These are phyloP conservation scores for Pseudopleuronectes americanus DNA, from an alignment of 2,797 vertebrate species.

Conservation along the genomic window DNA sequence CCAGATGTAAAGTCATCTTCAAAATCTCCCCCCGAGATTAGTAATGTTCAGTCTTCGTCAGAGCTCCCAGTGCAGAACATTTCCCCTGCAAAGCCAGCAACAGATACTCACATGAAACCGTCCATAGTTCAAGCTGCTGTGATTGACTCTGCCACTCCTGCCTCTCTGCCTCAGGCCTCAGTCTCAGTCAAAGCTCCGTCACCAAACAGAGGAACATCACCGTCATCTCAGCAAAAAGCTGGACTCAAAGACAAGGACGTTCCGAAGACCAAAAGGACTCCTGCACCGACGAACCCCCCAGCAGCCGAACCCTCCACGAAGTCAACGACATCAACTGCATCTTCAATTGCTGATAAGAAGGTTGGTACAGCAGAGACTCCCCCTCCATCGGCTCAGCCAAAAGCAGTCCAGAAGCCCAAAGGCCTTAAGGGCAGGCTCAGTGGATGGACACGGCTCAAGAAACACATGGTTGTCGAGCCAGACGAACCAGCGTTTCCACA, in stretches of 20 bases:
- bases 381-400: conserved; percentile 47
- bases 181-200: conserved; percentile 69
- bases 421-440: conserved; percentile 79
- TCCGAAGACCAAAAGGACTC: conserved; percentile 56
- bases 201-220: conserved; percentile 77
- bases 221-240: conserved; percentile 77
- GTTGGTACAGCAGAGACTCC: conserved; percentile 7
- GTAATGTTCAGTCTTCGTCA: conserved; percentile 48
- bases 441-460: conserved; percentile 91
- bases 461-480: conserved; percentile 89
- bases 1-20: conserved; percentile 6
- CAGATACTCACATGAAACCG: conserved; percentile 73
- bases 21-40: conserved; percentile 31
- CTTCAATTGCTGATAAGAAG: conserved; percentile 71
- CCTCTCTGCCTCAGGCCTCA: conserved; percentile 71
- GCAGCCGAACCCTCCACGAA: conserved; percentile 66
- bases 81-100: conserved; percentile 62
- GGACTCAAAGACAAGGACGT: conserved; percentile 70
- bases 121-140: conserved; percentile 69
- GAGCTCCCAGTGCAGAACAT: conserved; percentile 47
- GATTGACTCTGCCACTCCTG: conserved; percentile 75
- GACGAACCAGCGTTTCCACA: conserved; percentile 79
- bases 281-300: conserved; percentile 33
- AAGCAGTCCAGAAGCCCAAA: conserved; percentile 72
- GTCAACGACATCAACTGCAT: conserved; percentile 80